These are phyloP conservation scores for Chloebia gouldiae DNA, from an alignment of 2,113 vertebrate species.

Conservation along the genomic window DNA sequence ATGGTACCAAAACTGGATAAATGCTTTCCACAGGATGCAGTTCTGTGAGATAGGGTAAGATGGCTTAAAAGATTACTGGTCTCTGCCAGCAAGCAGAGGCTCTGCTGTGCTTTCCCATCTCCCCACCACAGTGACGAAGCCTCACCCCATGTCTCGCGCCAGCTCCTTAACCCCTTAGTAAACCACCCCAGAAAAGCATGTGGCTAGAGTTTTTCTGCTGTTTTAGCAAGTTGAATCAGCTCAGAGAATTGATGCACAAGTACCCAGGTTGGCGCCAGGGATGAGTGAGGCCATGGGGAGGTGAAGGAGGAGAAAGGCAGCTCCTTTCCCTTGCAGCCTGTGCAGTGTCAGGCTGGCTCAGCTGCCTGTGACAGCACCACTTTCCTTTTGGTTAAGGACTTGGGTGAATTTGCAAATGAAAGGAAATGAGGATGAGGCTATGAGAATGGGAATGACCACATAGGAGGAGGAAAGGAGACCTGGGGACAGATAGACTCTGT, in stretches of 20 bases:
- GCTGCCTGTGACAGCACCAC: background rate
- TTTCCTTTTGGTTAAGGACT: background rate
- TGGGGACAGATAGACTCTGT: slow-evolving; percentile 28
- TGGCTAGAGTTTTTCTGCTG: background rate
- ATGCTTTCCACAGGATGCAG: background rate
- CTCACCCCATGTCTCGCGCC: background rate
- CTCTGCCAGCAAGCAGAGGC: background rate
- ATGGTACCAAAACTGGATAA: background rate
- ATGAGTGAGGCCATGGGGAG: background rate
- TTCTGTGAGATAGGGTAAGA: background rate
- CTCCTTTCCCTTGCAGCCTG: background rate
- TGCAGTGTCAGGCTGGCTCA: background rate
- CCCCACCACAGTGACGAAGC: rapidly evolving
- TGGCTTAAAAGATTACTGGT: background rate
- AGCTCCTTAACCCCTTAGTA: background rate
- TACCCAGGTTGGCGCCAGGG: background rate
- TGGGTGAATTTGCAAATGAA: slow-evolving; percentile 28
- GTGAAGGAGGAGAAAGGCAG: background rate
- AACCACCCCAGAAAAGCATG: background rate
- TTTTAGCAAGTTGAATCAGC: background rate
- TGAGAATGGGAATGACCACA: background rate
- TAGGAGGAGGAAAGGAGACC: background rate
- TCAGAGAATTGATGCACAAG: background rate
- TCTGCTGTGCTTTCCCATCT: background rate
- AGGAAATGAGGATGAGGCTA: slow-evolving; percentile 1